Conservation (phyloP, 2,797 vertebrate genomes). For the Smutsia temminckii region DNA sequence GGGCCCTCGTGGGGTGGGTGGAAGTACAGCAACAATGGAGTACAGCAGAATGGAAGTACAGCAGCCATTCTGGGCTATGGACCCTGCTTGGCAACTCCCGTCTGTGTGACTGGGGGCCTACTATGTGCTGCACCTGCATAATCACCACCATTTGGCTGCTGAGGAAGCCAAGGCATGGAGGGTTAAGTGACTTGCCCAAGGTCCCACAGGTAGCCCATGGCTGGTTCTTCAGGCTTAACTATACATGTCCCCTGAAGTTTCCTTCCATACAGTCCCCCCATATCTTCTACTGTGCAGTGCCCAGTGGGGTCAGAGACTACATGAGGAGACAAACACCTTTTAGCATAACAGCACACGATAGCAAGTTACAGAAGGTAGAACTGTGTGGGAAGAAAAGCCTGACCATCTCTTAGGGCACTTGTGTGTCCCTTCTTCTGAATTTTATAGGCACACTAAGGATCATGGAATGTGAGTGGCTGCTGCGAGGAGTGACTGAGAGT, state of each 20-base stretch:
- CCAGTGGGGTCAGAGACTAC: neutral
- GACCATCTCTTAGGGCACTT: neutral
- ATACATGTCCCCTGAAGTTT: no score
- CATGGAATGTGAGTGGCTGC: neutral
- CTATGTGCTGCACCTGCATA: neutral
- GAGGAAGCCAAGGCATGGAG: neutral
- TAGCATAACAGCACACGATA: neutral
- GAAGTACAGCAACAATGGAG: neutral
- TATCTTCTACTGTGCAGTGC: neutral
- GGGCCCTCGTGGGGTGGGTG: fast-evolving
- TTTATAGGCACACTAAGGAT: neutral
- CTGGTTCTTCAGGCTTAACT: neutral
- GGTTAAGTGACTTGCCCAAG: neutral
- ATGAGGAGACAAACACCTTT: neutral
- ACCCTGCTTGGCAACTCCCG: neutral
- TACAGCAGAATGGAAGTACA: no score
- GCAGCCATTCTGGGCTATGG: neutral
- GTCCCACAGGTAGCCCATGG: neutral
- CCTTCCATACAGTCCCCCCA: neutral
- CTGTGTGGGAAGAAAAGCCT: neutral
- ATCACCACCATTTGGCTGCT: neutral
- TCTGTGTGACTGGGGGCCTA: neutral
- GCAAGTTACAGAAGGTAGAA: neutral
- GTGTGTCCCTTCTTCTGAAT: neutral
- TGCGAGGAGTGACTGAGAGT: neutral